A percentile compares a stretch with the other conserved stretches of the same genome.
phyloP scores from a whole-genome alignment of 2,113 vertebrate genomes.

The Sylvia atricapilla region DNA sequence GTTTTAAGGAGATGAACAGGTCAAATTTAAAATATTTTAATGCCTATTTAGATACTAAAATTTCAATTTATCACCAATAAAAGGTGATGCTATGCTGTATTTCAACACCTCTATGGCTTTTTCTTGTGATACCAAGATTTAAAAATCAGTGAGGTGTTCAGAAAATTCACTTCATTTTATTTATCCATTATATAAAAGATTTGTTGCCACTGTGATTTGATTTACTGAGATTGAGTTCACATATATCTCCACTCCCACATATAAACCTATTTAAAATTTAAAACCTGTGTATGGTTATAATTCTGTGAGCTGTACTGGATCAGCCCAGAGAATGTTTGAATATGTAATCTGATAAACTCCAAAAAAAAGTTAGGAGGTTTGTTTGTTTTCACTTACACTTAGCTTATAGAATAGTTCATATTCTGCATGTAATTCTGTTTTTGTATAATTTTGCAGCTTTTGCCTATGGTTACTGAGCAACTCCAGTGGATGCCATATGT shows the following conservation, averaged over 20 bases:
- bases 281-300: neutral
- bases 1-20: neutral
- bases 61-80: neutral
- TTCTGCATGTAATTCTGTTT: neutral
- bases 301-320: neutral
- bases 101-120: neutral
- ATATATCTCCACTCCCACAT: neutral
- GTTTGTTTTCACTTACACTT: neutral
- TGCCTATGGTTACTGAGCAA: slow-evolving; percentile 82
- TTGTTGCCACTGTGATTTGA: neutral
- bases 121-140: neutral
- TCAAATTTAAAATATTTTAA: neutral
- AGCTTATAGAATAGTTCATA: neutral
- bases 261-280: neutral
- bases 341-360: neutral
- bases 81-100: neutral
- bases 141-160: neutral
- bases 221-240: neutral
- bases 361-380: neutral
- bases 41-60: neutral
- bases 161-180: neutral
- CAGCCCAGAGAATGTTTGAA: neutral
- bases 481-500: slow-evolving; percentile 78
- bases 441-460: slow-evolving; percentile 68
- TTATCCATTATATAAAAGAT: neutral